phyloP scores from a whole-genome alignment of 92 coral and sea anemone species.

The Siderastrea radians region DNA sequence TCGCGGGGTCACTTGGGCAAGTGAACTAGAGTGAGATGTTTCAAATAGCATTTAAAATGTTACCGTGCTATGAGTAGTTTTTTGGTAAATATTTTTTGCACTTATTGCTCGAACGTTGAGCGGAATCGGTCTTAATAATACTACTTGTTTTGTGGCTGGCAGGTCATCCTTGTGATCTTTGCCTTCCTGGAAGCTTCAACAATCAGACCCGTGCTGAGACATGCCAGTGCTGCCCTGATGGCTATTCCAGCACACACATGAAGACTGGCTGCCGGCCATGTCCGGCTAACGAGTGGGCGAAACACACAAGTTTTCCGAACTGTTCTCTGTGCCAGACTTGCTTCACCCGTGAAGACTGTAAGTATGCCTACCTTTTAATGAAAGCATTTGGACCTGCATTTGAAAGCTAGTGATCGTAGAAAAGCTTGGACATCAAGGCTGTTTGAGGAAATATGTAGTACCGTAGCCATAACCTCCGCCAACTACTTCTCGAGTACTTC shows the following conservation, averaged over 20 bases:
- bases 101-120: background rate
- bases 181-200: constrained; percentile 97
- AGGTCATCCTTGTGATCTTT: constrained; percentile 93
- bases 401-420: background rate
- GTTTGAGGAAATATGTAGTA: too few relatives aligned
- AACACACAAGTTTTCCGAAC: constrained; percentile 86
- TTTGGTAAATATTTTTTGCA: too few relatives aligned
- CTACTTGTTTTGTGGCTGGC: background rate
- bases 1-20: too few relatives aligned
- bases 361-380: background rate
- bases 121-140: too few relatives aligned
- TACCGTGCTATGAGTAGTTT: too few relatives aligned
- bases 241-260: constrained; percentile 90
- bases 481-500: too few relatives aligned
- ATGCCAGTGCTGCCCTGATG: constrained; percentile 93
- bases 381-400: background rate
- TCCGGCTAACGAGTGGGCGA: constrained; percentile 81
- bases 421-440: too few relatives aligned
- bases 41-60: too few relatives aligned
- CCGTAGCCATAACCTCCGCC: too few relatives aligned
- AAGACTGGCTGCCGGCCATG: constrained; percentile 92
- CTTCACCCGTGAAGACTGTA: constrained; percentile 75
- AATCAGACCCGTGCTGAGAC: constrained; percentile 87
- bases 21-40: too few relatives aligned
- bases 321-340: constrained; percentile 93